Base-by-base conservation (phyloP, 92 coral and sea anemone genomes). In the Diadumene lineata region DNA sequence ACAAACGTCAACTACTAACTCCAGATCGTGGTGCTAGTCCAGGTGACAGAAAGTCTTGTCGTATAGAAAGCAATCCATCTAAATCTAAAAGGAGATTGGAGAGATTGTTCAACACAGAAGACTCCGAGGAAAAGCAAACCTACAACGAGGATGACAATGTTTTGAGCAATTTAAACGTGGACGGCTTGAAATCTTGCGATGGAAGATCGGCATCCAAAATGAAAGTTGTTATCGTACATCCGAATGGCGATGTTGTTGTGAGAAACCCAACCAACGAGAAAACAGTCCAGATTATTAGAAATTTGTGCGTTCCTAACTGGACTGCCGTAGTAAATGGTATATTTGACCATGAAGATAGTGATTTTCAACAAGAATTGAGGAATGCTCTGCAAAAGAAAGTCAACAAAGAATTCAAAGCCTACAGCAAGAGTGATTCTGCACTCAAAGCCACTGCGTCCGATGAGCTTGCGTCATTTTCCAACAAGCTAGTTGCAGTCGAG, bases 381-480 rank as follows among this genome's bases (percentile, higher is more conserved):
- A 53, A 19, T 29, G 68, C 56, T 34, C 56, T 65, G 34, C 71
- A 50, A 46, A 57, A 43, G 24, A 68, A 7, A 79, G 56, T 79
- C 51, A 79, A 79, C 34, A 23, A 29, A 17, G 82, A 79, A 66
- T 82, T 86, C 60, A 62, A 43, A 16, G 21, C 44, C 2, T 77
- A 57, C 21, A 60, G 83, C 57, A 82, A 82, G 57, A 57, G 48
- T 17, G 88, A 83, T n/a, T 60, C 70, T 3, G 38, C 71, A n/a
- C 66, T 70, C 0, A 83, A 83, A 34, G 83, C 58, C 7, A 83
- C 73, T 11, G 27, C 33, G 21, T 63, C 62, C 0, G 83, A 83
- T 2, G 83, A 83, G 21, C 32, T 77, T 17, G 71, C 74, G 50
- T 82, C 79, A 31, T 83, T 83, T 63, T 69, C 79, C 6, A 77